Base-by-base conservation (phyloP, 92 coral and sea anemone genomes). In the Epizoanthus scotinus region DNA sequence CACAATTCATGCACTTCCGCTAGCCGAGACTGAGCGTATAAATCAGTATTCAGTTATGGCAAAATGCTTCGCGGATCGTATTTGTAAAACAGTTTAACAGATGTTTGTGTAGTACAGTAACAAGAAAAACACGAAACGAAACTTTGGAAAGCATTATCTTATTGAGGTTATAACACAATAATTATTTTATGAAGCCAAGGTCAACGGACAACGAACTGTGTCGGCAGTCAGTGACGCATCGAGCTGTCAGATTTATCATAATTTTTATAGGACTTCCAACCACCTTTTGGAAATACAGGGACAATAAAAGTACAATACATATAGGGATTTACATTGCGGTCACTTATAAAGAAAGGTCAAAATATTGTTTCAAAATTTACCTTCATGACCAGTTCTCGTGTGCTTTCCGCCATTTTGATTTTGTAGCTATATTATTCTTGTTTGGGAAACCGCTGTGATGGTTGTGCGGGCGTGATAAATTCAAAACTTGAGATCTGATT, bases 381-480 rank as follows among this genome's bases (percentile, higher is more conserved):
- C 81, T 75, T 75, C 81, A 75, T 75, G 17, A 59, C 68, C 81
- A 75, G 24, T 59, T 75, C 81, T 40, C 56, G 60, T 75, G 67
- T 67, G 69, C 81, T 75, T 42, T 75, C 81, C 68, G 81, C 81
- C 81, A 75, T 75, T 57, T 59, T 75, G 67, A 36, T 20, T 56
- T 54, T 19, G 5, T 6, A 15, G 8, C 31, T 34, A 15, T 71
- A 25, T 71, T 49, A 47, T 44, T 25, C 38, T 20, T 73, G 34
- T 40, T 21, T 22, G 19, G 9, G 21, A 58, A 3, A n/a, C 81
- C 81, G 81, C 81, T 58, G 12, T 3, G 34, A 75, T 10, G 13
- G 17, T 10, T 34, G 44, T 59, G 81, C 68, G 68, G 69, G 81
- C 80, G 80, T 67, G 15, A 4, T 10, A 12, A 36, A 12, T 9